Base-by-base conservation (phyloP, 2,797 vertebrate species). In the Bryconaethiops microstoma region DNA sequence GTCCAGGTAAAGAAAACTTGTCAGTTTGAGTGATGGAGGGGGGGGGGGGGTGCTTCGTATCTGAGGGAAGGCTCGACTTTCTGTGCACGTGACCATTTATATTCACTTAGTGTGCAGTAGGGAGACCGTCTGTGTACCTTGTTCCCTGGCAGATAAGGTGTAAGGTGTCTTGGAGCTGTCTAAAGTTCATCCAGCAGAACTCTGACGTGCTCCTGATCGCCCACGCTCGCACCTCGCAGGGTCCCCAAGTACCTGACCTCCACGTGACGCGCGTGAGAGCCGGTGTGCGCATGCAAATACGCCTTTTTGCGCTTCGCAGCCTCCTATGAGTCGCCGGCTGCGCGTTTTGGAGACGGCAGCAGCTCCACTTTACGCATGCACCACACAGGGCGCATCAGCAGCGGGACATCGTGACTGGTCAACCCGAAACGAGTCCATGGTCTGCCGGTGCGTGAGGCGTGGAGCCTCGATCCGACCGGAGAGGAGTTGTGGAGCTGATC, bases 351-450 rank as follows among this genome's bases (percentile, higher is more conserved):
- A 64, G 67, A 70, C 40, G 5, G 39, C 45, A 16, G 23, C 60
- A 42, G 62, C 71, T 48, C 39, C 39, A 59, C 63, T 77, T 82
- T 72, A 82, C 80, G 80, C 74, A 21, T 62, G 29, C 29, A 29
- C 13, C 16, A 59, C 23, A 48, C 40, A 52, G 17, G 6, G 67
- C 13, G 4, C 4, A 71, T 2, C 64, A 42, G 39, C 64, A 67
- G 39, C 64, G 19, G n/a, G n/a, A n/a, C 63, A 9, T 4, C 1
- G 21, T 7, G 60, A n/a, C 42, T 35, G 6, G 65, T 57, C 70
- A 14, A 62, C 25, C 16, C 4, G 40, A 76, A n/a, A 1, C 55
- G 59, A 39, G 13, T 64, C 45, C 8, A 45, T 25, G 2, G 25
- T 25, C 48, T 17, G 25, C 16, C 19, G 45, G 25, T 45, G 7